These are phyloP conservation scores for Campopleginae sp. DNA, from an alignment of 2,888 invertebrate species.

Conservation along the genomic window DNA sequence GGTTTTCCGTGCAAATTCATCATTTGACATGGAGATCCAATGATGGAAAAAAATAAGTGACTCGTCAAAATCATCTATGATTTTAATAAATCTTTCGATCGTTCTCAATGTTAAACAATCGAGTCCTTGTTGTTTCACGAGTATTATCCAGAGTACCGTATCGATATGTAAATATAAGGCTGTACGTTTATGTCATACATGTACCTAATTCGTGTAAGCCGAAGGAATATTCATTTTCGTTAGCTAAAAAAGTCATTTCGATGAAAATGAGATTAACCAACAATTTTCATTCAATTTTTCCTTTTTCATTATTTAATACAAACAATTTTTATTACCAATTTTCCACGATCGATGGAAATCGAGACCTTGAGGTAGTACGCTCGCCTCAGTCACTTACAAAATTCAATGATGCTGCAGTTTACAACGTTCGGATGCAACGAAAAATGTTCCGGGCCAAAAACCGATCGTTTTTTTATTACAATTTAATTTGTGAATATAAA, in stretches of 20 bases:
- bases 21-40: slow-evolving; percentile 62
- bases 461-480: no score
- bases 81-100: slow-evolving; percentile 41
- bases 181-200: slow-evolving; percentile 59
- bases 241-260: neutral
- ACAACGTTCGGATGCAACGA: no score
- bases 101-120: slow-evolving; percentile 59
- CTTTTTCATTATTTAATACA: neutral
- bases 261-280: neutral
- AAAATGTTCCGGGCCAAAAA: no score
- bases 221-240: neutral
- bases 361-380: neutral
- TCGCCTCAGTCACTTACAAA: neutral
- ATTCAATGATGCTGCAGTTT: no score
- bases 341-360: neutral
- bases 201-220: slow-evolving; percentile 38
- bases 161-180: slow-evolving; percentile 64
- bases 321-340: neutral
- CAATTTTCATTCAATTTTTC: neutral
- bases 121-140: slow-evolving; percentile 61
- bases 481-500: no score
- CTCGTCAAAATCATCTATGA: slow-evolving; percentile 28
- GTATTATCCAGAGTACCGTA: slow-evolving; percentile 51
- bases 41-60: slow-evolving; percentile 11
- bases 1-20: slow-evolving; percentile 61